phyloP scores from a whole-genome alignment of 2,888 invertebrate genomes.

The Xylophagus ater region DNA sequence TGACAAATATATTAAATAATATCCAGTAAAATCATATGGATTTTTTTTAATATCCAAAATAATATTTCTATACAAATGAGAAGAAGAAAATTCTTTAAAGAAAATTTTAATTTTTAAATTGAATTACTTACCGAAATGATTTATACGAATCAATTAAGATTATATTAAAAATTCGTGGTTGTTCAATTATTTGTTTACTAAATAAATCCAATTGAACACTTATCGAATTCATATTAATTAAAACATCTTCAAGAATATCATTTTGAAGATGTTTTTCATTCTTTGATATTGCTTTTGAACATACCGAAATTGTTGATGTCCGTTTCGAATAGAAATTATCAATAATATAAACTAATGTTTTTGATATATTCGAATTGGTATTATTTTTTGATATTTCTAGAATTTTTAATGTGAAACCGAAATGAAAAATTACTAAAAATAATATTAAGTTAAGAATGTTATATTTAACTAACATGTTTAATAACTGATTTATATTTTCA shows the following conservation, averaged over 20 bases:
- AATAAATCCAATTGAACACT: not conserved
- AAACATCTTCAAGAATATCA: not conserved
- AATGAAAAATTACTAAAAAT: too few species aligned
- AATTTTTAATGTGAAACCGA: too few species aligned
- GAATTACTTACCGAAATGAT: not conserved
- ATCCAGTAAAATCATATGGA: not conserved
- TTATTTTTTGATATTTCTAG: too few species aligned
- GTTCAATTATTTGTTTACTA: not conserved
- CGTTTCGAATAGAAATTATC: too few species aligned
- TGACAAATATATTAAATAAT: not conserved
- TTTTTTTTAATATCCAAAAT: not conserved
- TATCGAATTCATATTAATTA: too few species aligned
- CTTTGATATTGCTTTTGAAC: too few species aligned
- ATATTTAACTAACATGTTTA: too few species aligned
- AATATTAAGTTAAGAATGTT: too few species aligned
- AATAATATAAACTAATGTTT: too few species aligned
- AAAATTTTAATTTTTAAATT: not conserved
- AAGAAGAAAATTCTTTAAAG: not conserved
- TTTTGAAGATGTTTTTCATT: not conserved
- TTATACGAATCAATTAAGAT: conserved; percentile 4
- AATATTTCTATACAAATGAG: not conserved
- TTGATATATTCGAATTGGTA: too few species aligned
- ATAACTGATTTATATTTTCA: too few species aligned
- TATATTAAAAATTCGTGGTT: not conserved
- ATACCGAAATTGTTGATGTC: too few species aligned